Evolutionary conservation across 2,113 vertebrate species (phyloP).

Genomic region (Rhizomys pruinosus): DNA sequence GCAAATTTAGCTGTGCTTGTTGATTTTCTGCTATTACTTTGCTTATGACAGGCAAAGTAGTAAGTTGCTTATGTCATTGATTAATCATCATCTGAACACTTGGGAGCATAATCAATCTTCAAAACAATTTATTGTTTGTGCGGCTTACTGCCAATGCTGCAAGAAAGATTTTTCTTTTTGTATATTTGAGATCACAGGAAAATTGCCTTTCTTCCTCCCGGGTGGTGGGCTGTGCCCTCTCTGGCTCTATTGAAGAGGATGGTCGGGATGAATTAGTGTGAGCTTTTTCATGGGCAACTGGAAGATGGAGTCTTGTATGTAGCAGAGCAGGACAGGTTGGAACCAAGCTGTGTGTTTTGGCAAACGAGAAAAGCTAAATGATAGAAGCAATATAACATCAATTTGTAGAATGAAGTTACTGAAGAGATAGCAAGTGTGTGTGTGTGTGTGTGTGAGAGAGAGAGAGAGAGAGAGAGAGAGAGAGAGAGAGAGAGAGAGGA

Average conservation of each 20-base stretch:
- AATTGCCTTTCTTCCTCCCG: not conserved
- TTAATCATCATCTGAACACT: conserved; percentile 5
- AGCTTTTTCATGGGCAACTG: not conserved
- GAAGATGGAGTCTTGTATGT: not conserved
- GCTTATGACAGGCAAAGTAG: not conserved
- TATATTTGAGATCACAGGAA: conserved; percentile 13
- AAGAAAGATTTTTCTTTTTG: conserved; percentile 50
- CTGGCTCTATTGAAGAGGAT: not conserved
- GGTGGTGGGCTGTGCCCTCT: not conserved
- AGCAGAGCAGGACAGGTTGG: not conserved
- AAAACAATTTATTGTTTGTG: conserved; percentile 36
- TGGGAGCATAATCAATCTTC: conserved; percentile 49
- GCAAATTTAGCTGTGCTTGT: not conserved
- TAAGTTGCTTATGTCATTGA: conserved; percentile 5
- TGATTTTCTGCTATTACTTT: conserved; percentile 11
- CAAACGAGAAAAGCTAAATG: not conserved
- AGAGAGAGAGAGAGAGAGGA: not conserved
- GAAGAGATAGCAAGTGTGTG: not conserved
- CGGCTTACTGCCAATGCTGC: not conserved
- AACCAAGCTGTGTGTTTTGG: not conserved
- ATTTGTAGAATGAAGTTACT: not conserved
- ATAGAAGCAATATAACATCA: not conserved
- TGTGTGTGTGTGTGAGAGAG: too few species aligned
- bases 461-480: too few species aligned
- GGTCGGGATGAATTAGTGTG: not conserved